phyloP scores from a whole-genome alignment of 2,113 vertebrate species.

The Barnardius zonarius region DNA sequence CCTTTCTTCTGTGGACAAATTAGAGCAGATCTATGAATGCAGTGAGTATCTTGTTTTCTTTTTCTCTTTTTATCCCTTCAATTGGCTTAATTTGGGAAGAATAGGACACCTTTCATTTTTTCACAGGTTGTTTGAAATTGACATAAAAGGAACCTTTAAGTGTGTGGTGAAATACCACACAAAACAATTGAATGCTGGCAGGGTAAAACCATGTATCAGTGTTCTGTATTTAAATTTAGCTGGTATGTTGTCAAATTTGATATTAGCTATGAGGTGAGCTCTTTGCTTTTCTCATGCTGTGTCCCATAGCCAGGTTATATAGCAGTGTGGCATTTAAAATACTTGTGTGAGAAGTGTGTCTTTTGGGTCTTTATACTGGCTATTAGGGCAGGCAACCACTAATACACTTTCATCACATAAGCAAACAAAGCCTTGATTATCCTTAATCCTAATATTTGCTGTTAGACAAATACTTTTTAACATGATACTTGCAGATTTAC shows the following conservation, averaged over 20 bases:
- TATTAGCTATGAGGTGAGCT: not conserved
- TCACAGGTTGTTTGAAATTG: not conserved
- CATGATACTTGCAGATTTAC: not conserved
- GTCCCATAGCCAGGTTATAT: not conserved
- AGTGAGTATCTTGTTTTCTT: conserved; percentile 81
- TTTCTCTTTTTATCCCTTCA: not conserved
- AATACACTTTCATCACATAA: not conserved
- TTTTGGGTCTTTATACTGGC: not conserved
- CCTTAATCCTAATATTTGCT: not conserved
- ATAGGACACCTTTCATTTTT: not conserved
- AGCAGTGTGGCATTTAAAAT: not conserved
- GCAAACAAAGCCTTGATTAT: not conserved
- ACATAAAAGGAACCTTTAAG: not conserved
- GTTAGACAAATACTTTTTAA: not conserved
- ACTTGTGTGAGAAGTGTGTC: not conserved
- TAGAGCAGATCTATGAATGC: conserved; percentile 99
- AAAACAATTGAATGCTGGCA: not conserved
- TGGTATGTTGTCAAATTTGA: not conserved
- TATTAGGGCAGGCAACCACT: not conserved
- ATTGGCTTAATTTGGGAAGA: not conserved
- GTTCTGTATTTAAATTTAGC: not conserved
- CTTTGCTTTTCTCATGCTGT: not conserved
- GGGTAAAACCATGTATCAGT: not conserved
- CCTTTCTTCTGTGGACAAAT: conserved; percentile 96
- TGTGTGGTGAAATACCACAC: not conserved